Conservation (phyloP, 2,797 vertebrate species). For the Ptychobarbus kaznakovi region DNA sequence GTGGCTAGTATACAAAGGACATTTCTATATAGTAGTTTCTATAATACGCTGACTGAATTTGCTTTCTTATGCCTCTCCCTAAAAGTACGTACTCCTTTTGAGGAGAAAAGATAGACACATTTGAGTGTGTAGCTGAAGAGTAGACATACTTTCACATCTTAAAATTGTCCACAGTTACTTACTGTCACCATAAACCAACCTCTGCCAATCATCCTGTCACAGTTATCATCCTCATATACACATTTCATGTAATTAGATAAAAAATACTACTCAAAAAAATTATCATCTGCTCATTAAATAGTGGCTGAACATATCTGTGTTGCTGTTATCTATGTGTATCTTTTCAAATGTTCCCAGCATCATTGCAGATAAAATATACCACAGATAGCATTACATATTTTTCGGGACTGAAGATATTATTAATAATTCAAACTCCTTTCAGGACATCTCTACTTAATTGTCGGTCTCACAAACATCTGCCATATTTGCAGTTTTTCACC, state of each 20-base stretch:
- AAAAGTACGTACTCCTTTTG: neutral
- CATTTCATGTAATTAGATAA: neutral
- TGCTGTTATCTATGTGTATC: neutral
- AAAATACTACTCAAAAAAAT: neutral
- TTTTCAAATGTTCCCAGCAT: neutral
- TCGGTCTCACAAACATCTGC: too few relatives aligned
- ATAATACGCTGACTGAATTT: neutral
- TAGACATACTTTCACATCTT: neutral
- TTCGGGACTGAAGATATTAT: too few relatives aligned
- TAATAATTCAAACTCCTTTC: too few relatives aligned
- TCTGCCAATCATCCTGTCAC: neutral
- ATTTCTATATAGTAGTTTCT: neutral
- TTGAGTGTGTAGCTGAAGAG: too few relatives aligned
- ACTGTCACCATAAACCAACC: neutral
- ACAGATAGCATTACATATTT: neutral
- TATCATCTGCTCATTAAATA: neutral
- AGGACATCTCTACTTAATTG: too few relatives aligned
- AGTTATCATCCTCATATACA: neutral
- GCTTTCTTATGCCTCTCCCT: neutral
- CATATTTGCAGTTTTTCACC: too few relatives aligned
- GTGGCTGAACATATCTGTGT: neutral
- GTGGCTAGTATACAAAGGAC: neutral
- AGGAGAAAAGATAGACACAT: neutral
- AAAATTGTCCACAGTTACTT: neutral
- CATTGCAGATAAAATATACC: neutral